Base-by-base conservation (phyloP, 2,888 invertebrate genomes). In the Mellilla xanthometata region DNA sequence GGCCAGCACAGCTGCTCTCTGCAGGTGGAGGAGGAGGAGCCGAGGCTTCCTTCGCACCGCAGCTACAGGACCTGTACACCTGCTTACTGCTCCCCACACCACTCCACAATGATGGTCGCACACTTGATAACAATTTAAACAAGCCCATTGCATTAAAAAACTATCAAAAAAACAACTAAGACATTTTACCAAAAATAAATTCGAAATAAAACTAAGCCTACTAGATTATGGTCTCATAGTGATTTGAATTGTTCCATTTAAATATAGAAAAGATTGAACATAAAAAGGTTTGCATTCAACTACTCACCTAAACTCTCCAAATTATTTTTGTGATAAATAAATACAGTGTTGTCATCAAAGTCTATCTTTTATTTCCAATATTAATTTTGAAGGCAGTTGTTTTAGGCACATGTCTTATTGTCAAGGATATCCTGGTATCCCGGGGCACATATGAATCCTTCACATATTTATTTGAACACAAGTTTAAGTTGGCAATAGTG, bases 361-460 rank as follows among this genome's bases (percentile, higher is more conserved):
- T 6, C 59, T 70, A 83, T 68, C 65, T 77, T 73, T 80, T 83
- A 79, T 78, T 82, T 30, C 84, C 85, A 68, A 93, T 90, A 72
- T 91, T 93, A 46, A 95, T 76, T 83, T 94, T 95, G 71, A 96
- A 91, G 81, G 93, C 93, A 41, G 93, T 92, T 27, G 96, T 95
- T 87, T 96, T 97, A 29, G 97, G 97, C 24, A 98, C 98, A 91
- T 97, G 94, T 72, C 99, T 91, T 59, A 99, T 97, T 8, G 98
- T 99, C 38, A 99, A 80, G 8, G 98, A 99, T 54, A 98, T 86
- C 65, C 99, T 92, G 3, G 94, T 95, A 6, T 82, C 83, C 59
- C 97, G 90, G 38, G 78, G 59, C 12, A 96, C 62, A 36, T 73
- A 78, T 45, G 93, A 85, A 24, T 93, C 93, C 41, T 89, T 76